phyloP scores from a whole-genome alignment of 2,113 vertebrate genomes.

The Formicarius rufipectus region DNA sequence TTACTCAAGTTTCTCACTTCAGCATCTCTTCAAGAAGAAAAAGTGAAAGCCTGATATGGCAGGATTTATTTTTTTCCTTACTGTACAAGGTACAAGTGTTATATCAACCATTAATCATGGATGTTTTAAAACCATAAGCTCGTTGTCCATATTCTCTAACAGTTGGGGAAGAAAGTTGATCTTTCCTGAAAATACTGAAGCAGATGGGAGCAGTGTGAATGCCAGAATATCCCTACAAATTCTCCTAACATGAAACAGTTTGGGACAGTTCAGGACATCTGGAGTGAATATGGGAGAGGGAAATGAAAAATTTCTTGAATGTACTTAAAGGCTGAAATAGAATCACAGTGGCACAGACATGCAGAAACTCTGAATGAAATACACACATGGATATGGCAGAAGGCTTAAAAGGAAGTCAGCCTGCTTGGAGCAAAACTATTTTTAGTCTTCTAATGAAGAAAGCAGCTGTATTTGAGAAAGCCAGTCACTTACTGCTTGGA shows the following conservation, averaged over 20 bases:
- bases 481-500: slow-evolving; percentile 57
- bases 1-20: not conserved
- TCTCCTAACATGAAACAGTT: slow-evolving; percentile 22
- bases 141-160: not conserved
- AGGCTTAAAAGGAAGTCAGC: slow-evolving; percentile 73
- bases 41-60: not conserved
- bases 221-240: slow-evolving; percentile 51
- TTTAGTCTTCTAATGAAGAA: slow-evolving; percentile 77
- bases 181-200: slow-evolving; percentile 62
- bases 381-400: slow-evolving; percentile 69
- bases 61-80: not conserved
- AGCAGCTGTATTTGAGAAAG: slow-evolving; percentile 75
- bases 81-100: not conserved
- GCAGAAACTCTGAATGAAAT: slow-evolving; percentile 75
- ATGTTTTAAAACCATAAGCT: slow-evolving; percentile 11
- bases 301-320: slow-evolving; percentile 67
- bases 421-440: slow-evolving; percentile 70
- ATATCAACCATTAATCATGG: not conserved
- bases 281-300: slow-evolving; percentile 43
- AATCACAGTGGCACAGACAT: slow-evolving; percentile 60
- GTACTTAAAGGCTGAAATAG: slow-evolving; percentile 70
- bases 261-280: slow-evolving; percentile 62
- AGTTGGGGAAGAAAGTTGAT: slow-evolving; percentile 46
- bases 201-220: slow-evolving; percentile 44
- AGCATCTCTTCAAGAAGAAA: not conserved